Percentiles rank a stretch among this genome's conserved stretches.
phyloP scores from a whole-genome alignment of 2,888 invertebrate genomes.

The Agonopterix arenella region DNA sequence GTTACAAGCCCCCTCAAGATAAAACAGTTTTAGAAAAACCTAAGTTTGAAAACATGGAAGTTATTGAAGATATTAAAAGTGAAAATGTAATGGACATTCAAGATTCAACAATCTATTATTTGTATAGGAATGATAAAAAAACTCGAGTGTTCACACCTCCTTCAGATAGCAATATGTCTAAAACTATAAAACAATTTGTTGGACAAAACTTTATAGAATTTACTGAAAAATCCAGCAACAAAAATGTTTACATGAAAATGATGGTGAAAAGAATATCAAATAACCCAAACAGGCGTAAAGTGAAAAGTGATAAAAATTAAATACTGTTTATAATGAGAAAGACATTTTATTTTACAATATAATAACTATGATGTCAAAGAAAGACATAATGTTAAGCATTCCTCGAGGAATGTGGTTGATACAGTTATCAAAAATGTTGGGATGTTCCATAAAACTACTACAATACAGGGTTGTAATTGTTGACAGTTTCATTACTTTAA shows the following conservation, averaged over 20 bases:
- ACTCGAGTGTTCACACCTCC: slow-evolving; percentile 56
- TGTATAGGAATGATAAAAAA: slow-evolving; percentile 50
- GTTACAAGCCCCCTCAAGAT: slow-evolving; percentile 11
- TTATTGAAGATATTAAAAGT: slow-evolving; percentile 11
- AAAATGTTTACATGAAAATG: slow-evolving; percentile 51
- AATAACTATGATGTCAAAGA: slow-evolving; percentile 61
- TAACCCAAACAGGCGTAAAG: slow-evolving; percentile 55
- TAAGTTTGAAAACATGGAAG: slow-evolving; percentile 6
- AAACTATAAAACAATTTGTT: slow-evolving; percentile 28
- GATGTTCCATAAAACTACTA: no score
- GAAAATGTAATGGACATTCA: slow-evolving; percentile 8
- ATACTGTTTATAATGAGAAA: slow-evolving; percentile 24
- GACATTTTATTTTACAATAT: slow-evolving; percentile 41
- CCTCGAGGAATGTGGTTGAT: slow-evolving; percentile 48
- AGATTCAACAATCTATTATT: slow-evolving; percentile 23
- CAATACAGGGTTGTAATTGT: no score
- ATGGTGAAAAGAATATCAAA: slow-evolving; percentile 54
- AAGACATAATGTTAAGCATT: slow-evolving; percentile 59
- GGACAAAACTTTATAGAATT: slow-evolving; percentile 57
- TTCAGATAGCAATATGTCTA: slow-evolving; percentile 10
- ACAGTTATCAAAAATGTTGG: slow-evolving; percentile 35
- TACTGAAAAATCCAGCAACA: slow-evolving; percentile 23
- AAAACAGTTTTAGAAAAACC: slow-evolving; percentile 2
- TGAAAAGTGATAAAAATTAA: slow-evolving; percentile 28
- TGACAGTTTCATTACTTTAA: no score